Evolutionary conservation across 2,888 invertebrate genomes (phyloP).

Genomic region (Torymus tubicola): DNA sequence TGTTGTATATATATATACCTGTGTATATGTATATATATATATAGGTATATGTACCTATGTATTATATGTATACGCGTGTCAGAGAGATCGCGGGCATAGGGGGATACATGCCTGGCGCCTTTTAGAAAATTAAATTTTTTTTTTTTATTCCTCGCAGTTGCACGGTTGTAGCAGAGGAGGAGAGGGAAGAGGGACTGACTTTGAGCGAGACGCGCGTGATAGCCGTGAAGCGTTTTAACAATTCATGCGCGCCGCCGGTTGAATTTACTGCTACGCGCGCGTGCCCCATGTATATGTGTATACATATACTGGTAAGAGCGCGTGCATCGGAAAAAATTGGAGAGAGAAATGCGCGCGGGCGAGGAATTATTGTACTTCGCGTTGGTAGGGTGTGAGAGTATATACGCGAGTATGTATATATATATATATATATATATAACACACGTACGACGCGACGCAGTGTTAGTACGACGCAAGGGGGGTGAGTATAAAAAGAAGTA

Average conservation of each 20-base stretch:
- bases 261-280: constrained; percentile 42
- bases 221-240: constrained; percentile 45
- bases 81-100: too few species aligned
- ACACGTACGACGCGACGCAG: too few species aligned
- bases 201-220: constrained; percentile 30
- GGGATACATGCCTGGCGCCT: constrained; percentile 31
- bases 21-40: neutral
- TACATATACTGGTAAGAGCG: neutral
- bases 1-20: neutral
- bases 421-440: neutral
- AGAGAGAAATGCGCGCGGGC: neutral
- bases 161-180: neutral
- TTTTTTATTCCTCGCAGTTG: neutral
- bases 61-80: too few species aligned
- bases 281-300: neutral
- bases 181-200: neutral
- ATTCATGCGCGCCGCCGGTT: constrained; percentile 47
- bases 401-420: neutral
- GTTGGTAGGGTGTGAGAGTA: neutral
- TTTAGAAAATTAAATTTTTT: constrained; percentile 57
- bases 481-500: too few species aligned
- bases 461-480: too few species aligned
- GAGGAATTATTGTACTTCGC: constrained; percentile 19
- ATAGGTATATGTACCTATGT: neutral
- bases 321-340: constrained; percentile 23